Evolutionary conservation across 2,113 vertebrate species (phyloP).

Genomic region (Phocoena phocoena): DNA sequence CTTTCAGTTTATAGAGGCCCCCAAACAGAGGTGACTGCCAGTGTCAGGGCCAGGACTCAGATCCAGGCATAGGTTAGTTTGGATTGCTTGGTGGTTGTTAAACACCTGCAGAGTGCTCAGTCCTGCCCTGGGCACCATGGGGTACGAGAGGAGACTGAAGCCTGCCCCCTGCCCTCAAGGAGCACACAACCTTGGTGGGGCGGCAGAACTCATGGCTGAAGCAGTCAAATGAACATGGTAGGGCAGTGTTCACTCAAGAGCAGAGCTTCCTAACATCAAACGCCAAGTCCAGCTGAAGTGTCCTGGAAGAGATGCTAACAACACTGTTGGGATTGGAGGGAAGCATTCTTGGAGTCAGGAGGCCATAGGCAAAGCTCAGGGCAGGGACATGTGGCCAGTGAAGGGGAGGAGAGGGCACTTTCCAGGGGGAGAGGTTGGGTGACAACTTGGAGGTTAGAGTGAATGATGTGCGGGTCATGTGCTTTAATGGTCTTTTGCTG

Average conservation of each 20-base stretch:
- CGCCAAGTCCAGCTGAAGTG: neutral
- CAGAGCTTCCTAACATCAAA: neutral
- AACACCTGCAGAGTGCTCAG: neutral
- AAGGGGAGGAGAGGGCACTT: neutral
- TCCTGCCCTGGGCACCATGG: neutral
- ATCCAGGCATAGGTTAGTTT: neutral
- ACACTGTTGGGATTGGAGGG: neutral
- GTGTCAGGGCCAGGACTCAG: neutral
- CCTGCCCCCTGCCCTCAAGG: neutral
- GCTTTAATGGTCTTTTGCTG: neutral
- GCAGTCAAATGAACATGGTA: neutral
- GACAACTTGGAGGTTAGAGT: neutral
- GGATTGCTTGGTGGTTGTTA: neutral
- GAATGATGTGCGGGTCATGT: neutral
- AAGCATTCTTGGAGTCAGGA: neutral
- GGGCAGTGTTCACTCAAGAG: neutral
- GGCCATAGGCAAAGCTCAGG: neutral
- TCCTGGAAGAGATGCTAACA: neutral
- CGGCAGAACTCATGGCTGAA: neutral
- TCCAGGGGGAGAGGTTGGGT: neutral
- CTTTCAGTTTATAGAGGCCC: neutral
- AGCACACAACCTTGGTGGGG: rapidly evolving
- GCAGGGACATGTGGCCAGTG: neutral
- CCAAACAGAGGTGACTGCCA: neutral
- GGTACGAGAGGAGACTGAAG: neutral